Evolutionary conservation across 2,113 vertebrate species (phyloP).

Genomic region (Pelvicachromis taeniatus): DNA sequence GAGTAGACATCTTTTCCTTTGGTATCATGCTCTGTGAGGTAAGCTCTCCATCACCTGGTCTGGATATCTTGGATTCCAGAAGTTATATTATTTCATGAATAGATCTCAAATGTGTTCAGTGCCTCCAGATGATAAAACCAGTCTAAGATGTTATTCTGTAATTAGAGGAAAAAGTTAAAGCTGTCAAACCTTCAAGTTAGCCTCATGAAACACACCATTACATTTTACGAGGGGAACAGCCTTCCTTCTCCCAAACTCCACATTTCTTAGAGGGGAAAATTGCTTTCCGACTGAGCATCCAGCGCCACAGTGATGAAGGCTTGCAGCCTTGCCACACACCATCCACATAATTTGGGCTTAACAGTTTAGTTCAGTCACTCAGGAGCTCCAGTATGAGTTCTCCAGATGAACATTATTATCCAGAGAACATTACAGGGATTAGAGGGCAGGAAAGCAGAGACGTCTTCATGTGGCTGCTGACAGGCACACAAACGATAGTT

Average conservation of each 20-base stretch:
- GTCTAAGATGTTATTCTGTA: neutral
- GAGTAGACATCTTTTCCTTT: conserved; percentile 96
- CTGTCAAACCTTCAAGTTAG: neutral
- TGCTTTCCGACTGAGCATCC: neutral
- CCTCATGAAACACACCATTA: neutral
- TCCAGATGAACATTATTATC: conserved; percentile 47
- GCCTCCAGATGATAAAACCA: neutral
- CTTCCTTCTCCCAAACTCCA: neutral
- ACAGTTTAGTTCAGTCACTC: conserved; percentile 3
- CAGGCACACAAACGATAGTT: neutral
- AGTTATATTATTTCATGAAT: neutral
- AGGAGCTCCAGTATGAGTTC: conserved; percentile 3
- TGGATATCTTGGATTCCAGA: neutral
- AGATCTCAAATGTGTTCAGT: neutral
- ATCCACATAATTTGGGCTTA: conserved; percentile 9
- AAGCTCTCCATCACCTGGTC: conserved; percentile 24
- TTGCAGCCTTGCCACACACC: neutral
- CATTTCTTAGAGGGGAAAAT: neutral
- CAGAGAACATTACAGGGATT: conserved; percentile 3
- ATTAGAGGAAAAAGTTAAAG: neutral
- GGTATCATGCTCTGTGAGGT: conserved; percentile 98
- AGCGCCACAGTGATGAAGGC: neutral
- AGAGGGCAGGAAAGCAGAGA: conserved; percentile 15
- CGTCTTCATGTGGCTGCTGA: conserved; percentile 44
- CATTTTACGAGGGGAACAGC: conserved; percentile 10